These are phyloP conservation scores for Saccopteryx leptura DNA, from an alignment of 2,113 vertebrate species.

Conservation along the genomic window DNA sequence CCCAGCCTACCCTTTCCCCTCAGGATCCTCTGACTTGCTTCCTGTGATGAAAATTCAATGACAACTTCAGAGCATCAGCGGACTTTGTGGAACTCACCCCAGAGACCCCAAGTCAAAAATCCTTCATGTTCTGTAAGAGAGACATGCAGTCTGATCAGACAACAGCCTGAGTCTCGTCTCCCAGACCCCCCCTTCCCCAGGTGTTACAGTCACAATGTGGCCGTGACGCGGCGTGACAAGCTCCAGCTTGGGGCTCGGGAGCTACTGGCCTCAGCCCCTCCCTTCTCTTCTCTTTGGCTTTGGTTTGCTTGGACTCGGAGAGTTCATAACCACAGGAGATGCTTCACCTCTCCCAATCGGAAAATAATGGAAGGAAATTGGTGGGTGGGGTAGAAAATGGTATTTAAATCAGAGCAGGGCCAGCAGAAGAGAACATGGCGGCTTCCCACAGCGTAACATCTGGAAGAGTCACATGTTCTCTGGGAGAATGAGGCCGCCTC, in stretches of 20 bases:
- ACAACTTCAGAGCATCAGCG: neutral
- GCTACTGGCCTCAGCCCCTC: neutral
- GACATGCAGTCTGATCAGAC: neutral
- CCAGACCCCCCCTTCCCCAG: neutral
- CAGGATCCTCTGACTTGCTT: neutral
- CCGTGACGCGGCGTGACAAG: neutral
- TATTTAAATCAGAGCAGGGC: neutral
- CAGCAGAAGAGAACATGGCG: neutral
- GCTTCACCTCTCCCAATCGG: neutral
- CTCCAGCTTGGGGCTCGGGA: neutral
- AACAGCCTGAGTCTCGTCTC: neutral
- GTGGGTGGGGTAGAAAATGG: neutral
- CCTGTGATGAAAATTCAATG: neutral
- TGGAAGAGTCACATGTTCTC: neutral
- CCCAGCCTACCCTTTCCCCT: neutral
- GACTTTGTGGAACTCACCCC: neutral
- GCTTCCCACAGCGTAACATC: neutral
- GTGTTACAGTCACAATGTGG: too few species aligned
- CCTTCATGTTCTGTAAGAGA: neutral
- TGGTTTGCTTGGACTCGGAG: neutral
- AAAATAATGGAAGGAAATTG: neutral
- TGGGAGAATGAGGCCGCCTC: neutral
- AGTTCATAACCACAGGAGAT: neutral
- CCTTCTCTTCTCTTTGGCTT: neutral
- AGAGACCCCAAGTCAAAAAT: neutral